These are phyloP conservation scores for Oreohelix idahoensis DNA, from an alignment of 1,140 invertebrate species.

Conservation along the genomic window DNA sequence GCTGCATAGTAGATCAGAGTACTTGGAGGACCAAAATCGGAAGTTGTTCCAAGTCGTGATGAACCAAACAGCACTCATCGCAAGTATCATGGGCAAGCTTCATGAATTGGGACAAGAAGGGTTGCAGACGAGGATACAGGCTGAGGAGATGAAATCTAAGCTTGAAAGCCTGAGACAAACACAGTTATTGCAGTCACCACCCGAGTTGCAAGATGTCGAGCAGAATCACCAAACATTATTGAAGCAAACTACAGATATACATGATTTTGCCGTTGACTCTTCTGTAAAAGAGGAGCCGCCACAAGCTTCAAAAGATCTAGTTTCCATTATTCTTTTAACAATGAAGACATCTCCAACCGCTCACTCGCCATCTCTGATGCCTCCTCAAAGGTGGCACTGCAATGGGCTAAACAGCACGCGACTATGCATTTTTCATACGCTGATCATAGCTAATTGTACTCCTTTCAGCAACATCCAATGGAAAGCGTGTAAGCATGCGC, in stretches of 20 bases:
- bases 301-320: neutral
- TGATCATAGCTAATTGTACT: constrained; percentile 38
- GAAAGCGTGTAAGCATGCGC: constrained; percentile 25
- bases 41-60: constrained; percentile 61
- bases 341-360: neutral
- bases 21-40: constrained; percentile 62
- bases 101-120: constrained; percentile 60
- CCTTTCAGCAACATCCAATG: constrained; percentile 39
- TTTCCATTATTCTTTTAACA: neutral
- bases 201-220: neutral
- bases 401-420: constrained; percentile 8
- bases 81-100: constrained; percentile 56
- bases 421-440: constrained; percentile 29
- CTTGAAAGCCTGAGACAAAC: neutral
- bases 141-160: constrained; percentile 42
- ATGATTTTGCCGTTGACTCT: neutral
- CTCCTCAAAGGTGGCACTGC: constrained; percentile 19
- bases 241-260: neutral
- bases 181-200: neutral
- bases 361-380: neutral
- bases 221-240: neutral
- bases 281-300: neutral
- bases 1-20: constrained; percentile 51
- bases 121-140: constrained; percentile 8
- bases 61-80: constrained; percentile 62